Conservation (phyloP, 2,888 invertebrate species). For the Sacculina carcini region DNA sequence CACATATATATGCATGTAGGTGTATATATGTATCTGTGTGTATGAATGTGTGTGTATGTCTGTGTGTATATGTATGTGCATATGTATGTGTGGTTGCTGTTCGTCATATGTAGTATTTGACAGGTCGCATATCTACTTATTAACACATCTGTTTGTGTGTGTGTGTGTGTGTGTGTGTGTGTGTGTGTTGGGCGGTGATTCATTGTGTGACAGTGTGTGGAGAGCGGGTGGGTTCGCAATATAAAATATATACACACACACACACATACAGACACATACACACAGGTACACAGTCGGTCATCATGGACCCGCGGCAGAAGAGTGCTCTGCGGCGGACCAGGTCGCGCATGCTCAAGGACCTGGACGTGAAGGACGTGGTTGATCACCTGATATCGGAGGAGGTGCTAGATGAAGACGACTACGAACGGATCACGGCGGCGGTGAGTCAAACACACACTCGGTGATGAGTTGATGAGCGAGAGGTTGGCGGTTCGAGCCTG, state of each 20-base stretch:
- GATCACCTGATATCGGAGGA: not conserved
- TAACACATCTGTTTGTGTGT: not conserved
- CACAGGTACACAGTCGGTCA: not conserved
- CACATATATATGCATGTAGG: too few relatives aligned
- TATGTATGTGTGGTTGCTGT: not conserved
- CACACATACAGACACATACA: not conserved
- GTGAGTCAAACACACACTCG: too few relatives aligned
- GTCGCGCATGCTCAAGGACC: not conserved
- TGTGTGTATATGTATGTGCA: not conserved
- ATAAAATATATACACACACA: not conserved
- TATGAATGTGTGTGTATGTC: too few relatives aligned
- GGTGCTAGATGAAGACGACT: not conserved
- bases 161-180: not conserved
- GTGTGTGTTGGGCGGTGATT: too few relatives aligned
- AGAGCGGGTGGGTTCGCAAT: too few relatives aligned
- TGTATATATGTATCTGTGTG: too few relatives aligned
- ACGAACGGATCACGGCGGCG: not conserved
- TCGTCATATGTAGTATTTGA: not conserved
- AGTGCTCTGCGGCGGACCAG: not conserved
- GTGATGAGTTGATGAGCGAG: too few relatives aligned
- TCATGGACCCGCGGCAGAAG: not conserved
- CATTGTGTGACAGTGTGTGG: too few relatives aligned
- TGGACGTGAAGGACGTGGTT: not conserved
- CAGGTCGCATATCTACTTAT: not conserved
- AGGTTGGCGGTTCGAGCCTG: too few relatives aligned